Evolutionary conservation across 2,888 invertebrate species (phyloP).

Genomic region (Myopa testacea): DNA sequence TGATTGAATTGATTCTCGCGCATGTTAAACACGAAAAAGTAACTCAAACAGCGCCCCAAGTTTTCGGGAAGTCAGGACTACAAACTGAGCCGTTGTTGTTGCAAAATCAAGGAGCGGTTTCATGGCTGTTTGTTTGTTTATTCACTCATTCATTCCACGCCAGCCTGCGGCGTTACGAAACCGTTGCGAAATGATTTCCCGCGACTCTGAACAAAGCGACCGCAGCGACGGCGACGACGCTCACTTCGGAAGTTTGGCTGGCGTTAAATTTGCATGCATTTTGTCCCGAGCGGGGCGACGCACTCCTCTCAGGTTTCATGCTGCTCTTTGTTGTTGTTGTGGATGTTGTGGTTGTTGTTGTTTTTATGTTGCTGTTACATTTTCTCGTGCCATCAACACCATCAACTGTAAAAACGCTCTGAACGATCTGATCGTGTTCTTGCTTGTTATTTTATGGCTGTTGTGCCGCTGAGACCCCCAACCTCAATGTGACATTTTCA

Average conservation of each 20-base stretch:
- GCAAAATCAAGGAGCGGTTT: conserved; percentile 27
- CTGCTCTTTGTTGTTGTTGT: no score
- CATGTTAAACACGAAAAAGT: background rate
- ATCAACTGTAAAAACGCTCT: background rate
- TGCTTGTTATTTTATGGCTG: background rate
- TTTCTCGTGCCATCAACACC: background rate
- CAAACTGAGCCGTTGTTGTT: background rate
- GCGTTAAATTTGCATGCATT: conserved; percentile 21
- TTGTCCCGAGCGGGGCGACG: background rate
- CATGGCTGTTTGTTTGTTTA: conserved; percentile 4
- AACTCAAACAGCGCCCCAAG: background rate
- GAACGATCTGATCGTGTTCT: background rate
- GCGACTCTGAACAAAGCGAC: background rate
- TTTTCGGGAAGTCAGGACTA: conserved; percentile 3
- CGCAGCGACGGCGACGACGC: background rate
- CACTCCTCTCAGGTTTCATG: no score
- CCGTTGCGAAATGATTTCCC: conserved; percentile 2
- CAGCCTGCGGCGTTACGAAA: background rate
- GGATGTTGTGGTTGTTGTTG: background rate
- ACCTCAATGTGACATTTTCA: conserved; percentile 43
- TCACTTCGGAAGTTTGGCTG: conserved; percentile 3
- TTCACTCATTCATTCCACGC: background rate
- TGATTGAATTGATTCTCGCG: conserved; percentile 18
- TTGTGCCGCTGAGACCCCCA: conserved; percentile 38
- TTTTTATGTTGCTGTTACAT: background rate